Percentiles rank a stretch among this genome's conserved stretches.
These are phyloP conservation scores for Orientallactaga bullata DNA, from an alignment of 2,113 vertebrate genomes.

Conservation along the genomic window DNA sequence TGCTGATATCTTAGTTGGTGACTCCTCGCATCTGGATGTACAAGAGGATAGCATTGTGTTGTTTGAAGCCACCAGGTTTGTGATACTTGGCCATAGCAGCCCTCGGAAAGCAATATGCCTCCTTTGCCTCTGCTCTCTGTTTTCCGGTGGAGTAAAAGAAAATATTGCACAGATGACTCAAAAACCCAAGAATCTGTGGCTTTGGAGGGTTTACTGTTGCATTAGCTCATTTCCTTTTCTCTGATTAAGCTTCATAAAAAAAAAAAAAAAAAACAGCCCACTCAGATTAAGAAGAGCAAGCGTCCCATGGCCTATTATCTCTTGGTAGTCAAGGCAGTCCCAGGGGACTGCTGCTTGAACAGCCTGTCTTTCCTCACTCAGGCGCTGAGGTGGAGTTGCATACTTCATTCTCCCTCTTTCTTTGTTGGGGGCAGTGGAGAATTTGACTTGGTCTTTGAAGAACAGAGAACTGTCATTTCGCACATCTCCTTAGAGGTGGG, in stretches of 20 bases:
- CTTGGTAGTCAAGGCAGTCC: conserved; percentile 50
- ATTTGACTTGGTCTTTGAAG: conserved; percentile 9
- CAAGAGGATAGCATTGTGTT: not conserved
- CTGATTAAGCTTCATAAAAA: conserved; percentile 60
- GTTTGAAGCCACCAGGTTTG: not conserved
- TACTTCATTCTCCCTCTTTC: not conserved
- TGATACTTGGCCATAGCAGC: not conserved
- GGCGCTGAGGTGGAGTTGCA: not conserved
- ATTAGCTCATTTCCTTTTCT: conserved; percentile 78
- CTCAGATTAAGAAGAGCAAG: conserved; percentile 35
- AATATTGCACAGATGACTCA: conserved; percentile 43
- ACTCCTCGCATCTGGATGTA: not conserved
- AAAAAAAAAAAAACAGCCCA: not conserved
- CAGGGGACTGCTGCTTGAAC: not conserved
- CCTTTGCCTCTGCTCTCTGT: not conserved
- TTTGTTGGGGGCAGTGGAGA: rapidly evolving
- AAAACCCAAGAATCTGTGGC: conserved; percentile 50
- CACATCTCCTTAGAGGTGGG: not conserved
- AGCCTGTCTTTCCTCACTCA: not conserved
- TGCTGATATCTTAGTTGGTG: not conserved
- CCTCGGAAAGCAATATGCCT: not conserved
- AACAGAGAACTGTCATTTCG: not conserved
- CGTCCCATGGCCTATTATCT: conserved; percentile 39
- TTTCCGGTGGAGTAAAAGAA: not conserved
- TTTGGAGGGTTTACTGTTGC: conserved; percentile 21